Evolutionary conservation across 2,888 invertebrate genomes (phyloP).

Genomic region (Drosophila percnosoma): DNA sequence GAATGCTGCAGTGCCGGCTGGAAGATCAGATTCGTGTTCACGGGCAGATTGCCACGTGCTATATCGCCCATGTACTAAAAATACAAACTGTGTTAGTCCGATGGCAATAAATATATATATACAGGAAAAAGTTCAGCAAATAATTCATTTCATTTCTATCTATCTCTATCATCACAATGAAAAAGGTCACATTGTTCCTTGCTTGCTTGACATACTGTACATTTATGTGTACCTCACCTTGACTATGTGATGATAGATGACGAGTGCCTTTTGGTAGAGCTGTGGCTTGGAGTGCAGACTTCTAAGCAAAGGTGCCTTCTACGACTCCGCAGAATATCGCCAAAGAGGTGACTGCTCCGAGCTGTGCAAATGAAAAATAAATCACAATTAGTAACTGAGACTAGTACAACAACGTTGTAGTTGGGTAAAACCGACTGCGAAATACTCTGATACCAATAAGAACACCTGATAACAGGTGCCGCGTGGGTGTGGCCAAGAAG

Average conservation of each 20-base stretch:
- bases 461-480: too few species aligned
- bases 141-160: too few species aligned
- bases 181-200: too few species aligned
- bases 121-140: background rate
- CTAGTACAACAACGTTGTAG: background rate
- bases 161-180: too few species aligned
- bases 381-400: background rate
- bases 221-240: conserved; percentile 86
- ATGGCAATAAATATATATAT: background rate
- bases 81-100: too few species aligned
- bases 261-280: conserved; percentile 90
- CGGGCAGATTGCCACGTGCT: conserved; percentile 91
- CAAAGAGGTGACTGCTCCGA: conserved; percentile 88
- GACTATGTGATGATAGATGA: conserved; percentile 87
- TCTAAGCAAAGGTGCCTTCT: conserved; percentile 92
- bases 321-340: conserved; percentile 92
- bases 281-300: conserved; percentile 90
- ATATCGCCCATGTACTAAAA: conserved; percentile 94
- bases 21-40: conserved; percentile 95
- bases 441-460: too few species aligned
- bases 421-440: too few species aligned
- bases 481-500: background rate
- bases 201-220: too few species aligned
- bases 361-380: conserved; percentile 40
- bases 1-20: conserved; percentile 90